phyloP scores from a whole-genome alignment of 2,113 vertebrate species.

The Panurus biarmicus region DNA sequence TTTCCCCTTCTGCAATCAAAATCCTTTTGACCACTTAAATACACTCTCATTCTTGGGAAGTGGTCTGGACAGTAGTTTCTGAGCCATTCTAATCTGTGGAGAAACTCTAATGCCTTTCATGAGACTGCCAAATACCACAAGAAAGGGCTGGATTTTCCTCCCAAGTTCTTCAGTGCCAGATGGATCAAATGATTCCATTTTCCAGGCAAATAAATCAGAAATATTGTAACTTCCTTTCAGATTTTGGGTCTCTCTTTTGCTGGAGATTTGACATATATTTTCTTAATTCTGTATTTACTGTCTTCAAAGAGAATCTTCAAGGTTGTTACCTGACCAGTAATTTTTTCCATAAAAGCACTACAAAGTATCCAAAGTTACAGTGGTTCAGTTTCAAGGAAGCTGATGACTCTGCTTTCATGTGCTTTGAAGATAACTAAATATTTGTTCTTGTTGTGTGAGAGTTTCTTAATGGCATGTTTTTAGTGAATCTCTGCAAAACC shows the following conservation, averaged over 20 bases:
- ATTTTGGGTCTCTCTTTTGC: neutral
- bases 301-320: neutral
- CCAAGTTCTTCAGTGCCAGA: conserved; percentile 39
- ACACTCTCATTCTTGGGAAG: conserved; percentile 26
- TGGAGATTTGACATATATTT: neutral
- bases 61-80: conserved; percentile 52
- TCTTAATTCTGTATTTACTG: neutral
- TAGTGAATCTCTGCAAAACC: neutral
- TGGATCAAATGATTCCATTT: conserved; percentile 58
- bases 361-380: neutral
- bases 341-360: neutral
- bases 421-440: neutral
- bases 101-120: conserved; percentile 53
- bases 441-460: neutral
- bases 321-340: neutral
- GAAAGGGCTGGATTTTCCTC: conserved; percentile 39
- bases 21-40: conserved; percentile 37
- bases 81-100: conserved; percentile 50
- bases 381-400: neutral
- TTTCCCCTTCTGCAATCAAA: conserved; percentile 2
- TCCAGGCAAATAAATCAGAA: conserved; percentile 55
- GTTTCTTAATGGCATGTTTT: neutral
- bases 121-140: conserved; percentile 55
- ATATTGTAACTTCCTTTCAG: conserved; percentile 25
- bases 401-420: neutral